phyloP scores from a whole-genome alignment of 2,113 vertebrate species.

The Hippoglossus stenolepis region DNA sequence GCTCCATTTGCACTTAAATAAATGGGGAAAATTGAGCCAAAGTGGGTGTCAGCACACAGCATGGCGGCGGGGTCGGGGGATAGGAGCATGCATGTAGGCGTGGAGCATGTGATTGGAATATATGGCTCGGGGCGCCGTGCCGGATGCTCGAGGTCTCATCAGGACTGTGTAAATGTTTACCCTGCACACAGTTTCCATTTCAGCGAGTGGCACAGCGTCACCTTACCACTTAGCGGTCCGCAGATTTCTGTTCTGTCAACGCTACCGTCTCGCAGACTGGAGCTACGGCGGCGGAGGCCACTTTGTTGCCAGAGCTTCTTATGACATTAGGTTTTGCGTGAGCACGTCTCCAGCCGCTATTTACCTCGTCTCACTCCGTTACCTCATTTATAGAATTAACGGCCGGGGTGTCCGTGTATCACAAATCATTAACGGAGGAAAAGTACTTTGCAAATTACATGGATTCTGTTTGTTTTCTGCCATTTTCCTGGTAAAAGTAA shows the following conservation, averaged over 20 bases:
- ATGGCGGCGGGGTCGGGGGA: not conserved
- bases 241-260: conserved; percentile 53
- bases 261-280: conserved; percentile 42
- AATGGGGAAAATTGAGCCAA: conserved; percentile 54
- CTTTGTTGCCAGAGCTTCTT: conserved; percentile 25
- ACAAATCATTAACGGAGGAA: conserved; percentile 45
- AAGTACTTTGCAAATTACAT: conserved; percentile 7
- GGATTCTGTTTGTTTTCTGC: conserved; percentile 5
- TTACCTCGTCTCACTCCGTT: conserved; percentile 48
- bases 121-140: conserved; percentile 53
- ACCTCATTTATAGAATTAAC: conserved; percentile 47
- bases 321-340: conserved; percentile 16
- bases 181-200: conserved; percentile 74
- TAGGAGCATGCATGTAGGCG: conserved; percentile 31
- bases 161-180: conserved; percentile 81
- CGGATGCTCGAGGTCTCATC: conserved; percentile 70
- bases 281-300: not conserved
- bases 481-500: not conserved
- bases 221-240: conserved; percentile 71
- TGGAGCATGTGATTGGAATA: conserved; percentile 72
- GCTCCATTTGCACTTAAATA: conserved; percentile 64
- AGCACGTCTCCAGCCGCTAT: conserved; percentile 30
- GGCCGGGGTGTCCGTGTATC: not conserved
- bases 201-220: conserved; percentile 54
- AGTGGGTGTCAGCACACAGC: conserved; percentile 52